Percentiles rank a stretch among this genome's conserved stretches.
Conservation (phyloP, 1,140 invertebrate species). For the Oreohelix idahoensis region DNA sequence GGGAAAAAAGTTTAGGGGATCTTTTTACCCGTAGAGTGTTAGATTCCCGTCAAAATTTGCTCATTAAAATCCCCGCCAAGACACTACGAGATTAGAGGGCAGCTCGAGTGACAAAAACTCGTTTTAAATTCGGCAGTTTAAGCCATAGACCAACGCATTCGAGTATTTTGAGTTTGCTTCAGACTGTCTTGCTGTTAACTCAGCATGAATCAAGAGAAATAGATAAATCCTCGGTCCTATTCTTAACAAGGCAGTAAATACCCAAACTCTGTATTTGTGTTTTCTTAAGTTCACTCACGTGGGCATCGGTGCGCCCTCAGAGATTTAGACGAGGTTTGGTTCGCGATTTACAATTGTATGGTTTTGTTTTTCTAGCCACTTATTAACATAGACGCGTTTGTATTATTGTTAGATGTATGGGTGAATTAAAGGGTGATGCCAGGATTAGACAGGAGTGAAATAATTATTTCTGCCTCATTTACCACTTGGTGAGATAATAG, state of each 20-base stretch:
- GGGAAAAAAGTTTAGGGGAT: not conserved
- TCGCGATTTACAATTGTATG: not conserved
- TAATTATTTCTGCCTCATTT: no score
- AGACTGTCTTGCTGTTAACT: not conserved
- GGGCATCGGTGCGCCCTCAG: no score
- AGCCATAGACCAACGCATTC: not conserved
- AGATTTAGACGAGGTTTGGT: not conserved
- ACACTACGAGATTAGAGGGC: not conserved
- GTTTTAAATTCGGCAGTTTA: constrained; percentile 1
- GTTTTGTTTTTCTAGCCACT: not conserved
- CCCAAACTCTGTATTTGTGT: not conserved
- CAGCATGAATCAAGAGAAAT: not conserved
- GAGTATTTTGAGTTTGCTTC: not conserved
- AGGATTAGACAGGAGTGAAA: no score
- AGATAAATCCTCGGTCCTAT: not conserved
- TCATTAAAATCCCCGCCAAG: constrained; percentile 6
- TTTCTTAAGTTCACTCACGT: not conserved
- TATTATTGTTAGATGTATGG: no score
- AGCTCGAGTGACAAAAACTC: not conserved
- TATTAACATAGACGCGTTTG: not conserved
- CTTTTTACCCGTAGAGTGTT: not conserved
- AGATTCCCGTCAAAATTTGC: constrained; percentile 5
- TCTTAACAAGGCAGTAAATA: not conserved
- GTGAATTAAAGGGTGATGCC: no score
- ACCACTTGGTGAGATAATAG: no score